Conservation (phyloP, 2,888 invertebrate genomes). For the Lordiphosa fenestrarum region DNA sequence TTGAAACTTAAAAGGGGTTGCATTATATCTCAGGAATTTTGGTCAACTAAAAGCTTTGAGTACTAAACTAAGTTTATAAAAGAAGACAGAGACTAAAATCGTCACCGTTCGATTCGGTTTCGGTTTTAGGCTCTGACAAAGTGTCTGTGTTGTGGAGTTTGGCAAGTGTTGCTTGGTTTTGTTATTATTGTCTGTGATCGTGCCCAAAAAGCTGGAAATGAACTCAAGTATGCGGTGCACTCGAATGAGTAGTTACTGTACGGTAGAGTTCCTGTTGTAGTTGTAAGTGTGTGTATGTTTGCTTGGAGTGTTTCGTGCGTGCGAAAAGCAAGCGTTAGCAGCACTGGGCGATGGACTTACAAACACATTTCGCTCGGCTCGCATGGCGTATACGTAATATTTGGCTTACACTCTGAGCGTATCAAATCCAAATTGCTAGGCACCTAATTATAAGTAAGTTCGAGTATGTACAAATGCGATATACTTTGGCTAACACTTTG, state of each 20-base stretch:
- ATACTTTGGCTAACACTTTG: conserved; percentile 44
- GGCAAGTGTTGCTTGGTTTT: conserved; percentile 14
- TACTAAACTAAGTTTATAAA: conserved; percentile 5
- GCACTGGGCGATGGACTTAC: conserved; percentile 58
- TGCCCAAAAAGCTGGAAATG: conserved; percentile 64
- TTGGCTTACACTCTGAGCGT: conserved; percentile 65
- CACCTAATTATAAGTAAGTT: neutral
- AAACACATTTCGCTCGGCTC: conserved; percentile 54
- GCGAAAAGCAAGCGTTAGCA: conserved; percentile 64
- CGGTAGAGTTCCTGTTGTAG: conserved; percentile 30
- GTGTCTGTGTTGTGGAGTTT: neutral
- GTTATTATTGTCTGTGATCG: conserved; percentile 39
- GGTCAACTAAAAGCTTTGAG: conserved; percentile 46
- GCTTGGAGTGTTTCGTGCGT: conserved; percentile 33
- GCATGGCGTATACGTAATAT: conserved; percentile 64
- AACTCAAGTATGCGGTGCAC: conserved; percentile 62
- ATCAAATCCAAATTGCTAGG: conserved; percentile 45
- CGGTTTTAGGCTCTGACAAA: conserved; percentile 9
- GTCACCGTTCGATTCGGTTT: neutral
- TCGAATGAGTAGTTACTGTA: conserved; percentile 57
- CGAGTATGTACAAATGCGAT: neutral
- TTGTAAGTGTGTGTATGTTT: conserved; percentile 15
- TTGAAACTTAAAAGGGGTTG: conserved; percentile 37
- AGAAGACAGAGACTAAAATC: no score
- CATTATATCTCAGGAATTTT: conserved; percentile 52